Evolutionary conservation across 2,888 invertebrate species (phyloP), one percentile per base, ranked within the genome.

Genomic region (Chamaedrilus cognettii): DNA sequence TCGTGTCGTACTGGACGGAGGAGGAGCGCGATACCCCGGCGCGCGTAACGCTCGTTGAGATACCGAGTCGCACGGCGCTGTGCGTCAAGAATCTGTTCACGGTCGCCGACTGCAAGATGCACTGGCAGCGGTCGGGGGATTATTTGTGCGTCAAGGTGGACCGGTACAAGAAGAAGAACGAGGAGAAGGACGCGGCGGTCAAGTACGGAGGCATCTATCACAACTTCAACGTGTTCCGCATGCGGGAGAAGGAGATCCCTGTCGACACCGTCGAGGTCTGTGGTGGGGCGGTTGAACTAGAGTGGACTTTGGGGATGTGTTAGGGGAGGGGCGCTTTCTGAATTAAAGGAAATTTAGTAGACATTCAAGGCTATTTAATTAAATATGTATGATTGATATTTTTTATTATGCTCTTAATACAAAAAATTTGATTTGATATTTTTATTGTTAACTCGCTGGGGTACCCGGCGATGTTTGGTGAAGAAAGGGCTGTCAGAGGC

Each of bases 41-140:
- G 1, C 88, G 96, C 77, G 96, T 98, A 1, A 94, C 93, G 0
- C 87, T 98, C 0, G 87, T 97, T 61, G 94, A 96, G 83, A 89
- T 98, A 70, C 97, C 97, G 2, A 93, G 75, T 49, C 69, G 79
- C 4, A 76, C 70, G 34, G 79, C 79, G 65, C 70, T 90, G 52
- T 89, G 96, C 74, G 93, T 93, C 72, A 96, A 97, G 84, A 98
- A 96, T 84, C 87, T 98, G 66, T 99, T 99, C 88, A 96, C 93
- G 72, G 98, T 99, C 0, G 96, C 96, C 0, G 96, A 97, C 82
- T 97, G 97, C 83, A 95, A 96, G 79, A 93, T 99, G 83, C 96
- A 96, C 83, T 99, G 99, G 99, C 99, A 99, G 84, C 96, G 96
- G 84, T 92, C 91, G 31, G 99, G 99, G 0, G 96, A 98, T 83